A percentile compares a stretch with the other conserved stretches of the same genome.
These are phyloP conservation scores for Plodia interpunctella DNA, from an alignment of 1,140 invertebrate genomes.

Conservation along the genomic window DNA sequence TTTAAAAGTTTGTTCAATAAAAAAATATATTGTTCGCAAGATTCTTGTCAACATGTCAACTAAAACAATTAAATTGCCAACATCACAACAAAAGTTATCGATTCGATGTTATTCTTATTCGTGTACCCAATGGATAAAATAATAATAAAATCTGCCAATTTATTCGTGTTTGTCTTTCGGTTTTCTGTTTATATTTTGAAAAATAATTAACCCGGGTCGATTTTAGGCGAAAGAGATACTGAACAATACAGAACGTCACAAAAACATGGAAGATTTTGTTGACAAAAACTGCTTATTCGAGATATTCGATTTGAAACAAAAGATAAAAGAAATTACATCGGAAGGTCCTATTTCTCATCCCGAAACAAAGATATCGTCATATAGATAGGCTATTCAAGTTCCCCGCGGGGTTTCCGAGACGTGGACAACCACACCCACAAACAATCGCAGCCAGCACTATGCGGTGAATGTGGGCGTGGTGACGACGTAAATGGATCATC, in stretches of 20 bases:
- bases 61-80: too few species aligned
- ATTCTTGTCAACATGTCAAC: too few species aligned
- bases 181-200: background rate
- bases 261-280: background rate
- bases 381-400: background rate
- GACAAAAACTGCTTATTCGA: conserved; percentile 4
- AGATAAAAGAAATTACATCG: background rate
- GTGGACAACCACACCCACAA: conserved; percentile 1
- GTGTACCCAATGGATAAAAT: too few species aligned
- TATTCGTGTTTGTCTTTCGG: background rate
- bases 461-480: conserved; percentile 4
- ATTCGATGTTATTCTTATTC: too few species aligned
- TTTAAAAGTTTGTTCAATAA: too few species aligned
- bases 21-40: too few species aligned
- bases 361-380: background rate
- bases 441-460: background rate
- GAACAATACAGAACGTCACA: background rate
- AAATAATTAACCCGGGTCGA: background rate
- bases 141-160: too few species aligned
- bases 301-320: background rate
- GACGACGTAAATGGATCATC: conserved; percentile 3
- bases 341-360: background rate
- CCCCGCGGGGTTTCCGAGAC: background rate
- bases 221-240: background rate
- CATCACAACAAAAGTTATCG: too few species aligned